phyloP scores from a whole-genome alignment of 2,797 vertebrate species.

The Crocidura indochinensis region DNA sequence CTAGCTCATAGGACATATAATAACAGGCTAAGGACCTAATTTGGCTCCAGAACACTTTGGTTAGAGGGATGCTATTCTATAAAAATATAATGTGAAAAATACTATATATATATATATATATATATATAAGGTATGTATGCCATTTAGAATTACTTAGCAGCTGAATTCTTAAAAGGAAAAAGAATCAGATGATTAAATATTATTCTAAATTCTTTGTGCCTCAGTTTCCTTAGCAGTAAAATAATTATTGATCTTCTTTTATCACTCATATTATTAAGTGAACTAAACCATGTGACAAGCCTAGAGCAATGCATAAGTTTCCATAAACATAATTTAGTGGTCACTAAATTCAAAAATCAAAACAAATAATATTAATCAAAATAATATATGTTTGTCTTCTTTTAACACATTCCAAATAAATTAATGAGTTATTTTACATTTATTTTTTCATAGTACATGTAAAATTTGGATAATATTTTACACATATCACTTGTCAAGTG shows the following conservation, averaged over 20 bases:
- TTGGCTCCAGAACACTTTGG: background rate
- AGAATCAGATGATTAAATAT: background rate
- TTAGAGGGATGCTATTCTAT: background rate
- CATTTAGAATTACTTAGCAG: background rate
- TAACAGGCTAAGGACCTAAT: background rate
- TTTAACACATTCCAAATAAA: too few species aligned
- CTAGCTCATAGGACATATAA: background rate
- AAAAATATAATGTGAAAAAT: background rate
- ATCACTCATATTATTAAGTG: too few species aligned
- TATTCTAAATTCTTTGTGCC: background rate
- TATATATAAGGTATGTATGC: background rate
- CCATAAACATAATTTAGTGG: background rate
- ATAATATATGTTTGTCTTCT: conserved; percentile 7
- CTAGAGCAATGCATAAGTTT: background rate
- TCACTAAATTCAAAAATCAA: background rate
- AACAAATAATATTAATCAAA: conserved; percentile 7
- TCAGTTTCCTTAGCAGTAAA: too few species aligned
- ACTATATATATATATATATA: background rate
- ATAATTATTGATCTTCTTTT: too few species aligned
- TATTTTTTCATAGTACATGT: background rate
- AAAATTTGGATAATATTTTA: background rate
- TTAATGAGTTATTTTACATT: background rate
- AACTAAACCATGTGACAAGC: background rate
- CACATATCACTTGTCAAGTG: background rate
- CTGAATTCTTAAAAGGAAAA: background rate